phyloP scores from a whole-genome alignment of 2,888 invertebrate species.

The Chalcis sispes region DNA sequence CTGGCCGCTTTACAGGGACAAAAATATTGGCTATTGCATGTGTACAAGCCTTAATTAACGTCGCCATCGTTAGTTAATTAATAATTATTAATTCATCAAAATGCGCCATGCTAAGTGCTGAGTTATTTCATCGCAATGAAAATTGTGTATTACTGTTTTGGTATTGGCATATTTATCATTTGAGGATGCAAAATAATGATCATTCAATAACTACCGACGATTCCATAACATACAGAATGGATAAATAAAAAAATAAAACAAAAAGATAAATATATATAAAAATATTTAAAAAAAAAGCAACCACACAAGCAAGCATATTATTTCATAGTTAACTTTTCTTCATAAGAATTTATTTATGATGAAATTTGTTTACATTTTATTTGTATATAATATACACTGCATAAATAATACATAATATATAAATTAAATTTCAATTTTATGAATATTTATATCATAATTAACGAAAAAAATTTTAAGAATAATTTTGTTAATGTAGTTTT shows the following conservation, averaged over 20 bases:
- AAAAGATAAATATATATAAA: conserved; percentile 35
- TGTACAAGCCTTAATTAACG: conserved; percentile 49
- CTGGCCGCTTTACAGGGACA: not conserved
- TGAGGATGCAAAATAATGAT: conserved; percentile 61
- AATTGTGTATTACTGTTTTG: conserved; percentile 47
- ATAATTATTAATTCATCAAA: conserved; percentile 40
- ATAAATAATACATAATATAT: too few relatives aligned
- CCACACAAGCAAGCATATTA: conserved; percentile 18
- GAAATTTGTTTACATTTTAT: not conserved
- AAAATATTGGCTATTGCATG: conserved; percentile 25
- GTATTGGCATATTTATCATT: conserved; percentile 55
- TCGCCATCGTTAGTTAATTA: conserved; percentile 47
- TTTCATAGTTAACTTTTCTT: not conserved
- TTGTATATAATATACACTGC: not conserved
- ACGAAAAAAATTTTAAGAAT: conserved; percentile 1
- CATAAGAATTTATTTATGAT: conserved; percentile 12
- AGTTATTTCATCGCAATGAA: conserved; percentile 37
- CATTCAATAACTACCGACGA: conserved; percentile 71
- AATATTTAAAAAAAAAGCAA: conserved; percentile 43
- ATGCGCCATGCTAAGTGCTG: conserved; percentile 54
- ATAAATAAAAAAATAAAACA: conserved; percentile 74
- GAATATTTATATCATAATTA: not conserved
- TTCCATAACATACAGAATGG: conserved; percentile 82
- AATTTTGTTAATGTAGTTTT: not conserved
- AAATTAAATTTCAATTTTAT: too few relatives aligned